Percentiles rank a stretch among this genome's conserved stretches.
Evolutionary conservation across 2,113 vertebrate species (phyloP).

Genomic region (Manacus vitellinus): DNA sequence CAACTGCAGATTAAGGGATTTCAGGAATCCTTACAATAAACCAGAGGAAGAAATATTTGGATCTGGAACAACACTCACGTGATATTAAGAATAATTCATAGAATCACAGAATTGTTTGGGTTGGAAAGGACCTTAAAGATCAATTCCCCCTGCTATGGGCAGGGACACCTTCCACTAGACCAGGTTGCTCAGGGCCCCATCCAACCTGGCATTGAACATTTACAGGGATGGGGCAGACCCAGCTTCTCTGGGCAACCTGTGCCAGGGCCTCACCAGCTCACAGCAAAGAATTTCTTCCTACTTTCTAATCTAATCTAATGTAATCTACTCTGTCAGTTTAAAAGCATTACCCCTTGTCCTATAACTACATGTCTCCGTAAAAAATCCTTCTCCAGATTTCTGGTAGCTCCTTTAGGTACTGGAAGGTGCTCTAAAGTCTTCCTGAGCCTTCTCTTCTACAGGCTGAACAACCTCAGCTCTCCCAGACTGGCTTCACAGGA

Average conservation of each 20-base stretch:
- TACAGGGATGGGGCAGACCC: background rate
- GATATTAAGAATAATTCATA: background rate
- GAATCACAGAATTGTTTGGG: background rate
- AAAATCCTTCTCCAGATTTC: background rate
- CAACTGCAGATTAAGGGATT: background rate
- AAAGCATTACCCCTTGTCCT: background rate
- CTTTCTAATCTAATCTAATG: background rate
- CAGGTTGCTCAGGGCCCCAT: background rate
- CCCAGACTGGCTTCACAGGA: rapidly evolving
- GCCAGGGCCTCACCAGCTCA: background rate
- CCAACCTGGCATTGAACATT: background rate
- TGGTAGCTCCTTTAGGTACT: background rate
- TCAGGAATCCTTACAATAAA: background rate
- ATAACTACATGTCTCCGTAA: background rate
- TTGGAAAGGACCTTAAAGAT: background rate
- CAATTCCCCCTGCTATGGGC: background rate
- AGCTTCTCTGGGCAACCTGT: background rate
- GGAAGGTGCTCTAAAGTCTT: background rate
- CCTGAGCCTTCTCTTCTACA: background rate
- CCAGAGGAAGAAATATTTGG: background rate
- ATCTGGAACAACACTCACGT: background rate
- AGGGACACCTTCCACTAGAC: background rate
- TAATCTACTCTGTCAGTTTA: background rate
- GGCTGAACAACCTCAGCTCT: background rate
- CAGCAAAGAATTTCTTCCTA: background rate